A percentile compares a stretch with the other conserved stretches of the same genome.
Conservation (phyloP, 2,797 vertebrate species). For the Cetoscarus ocellatus region DNA sequence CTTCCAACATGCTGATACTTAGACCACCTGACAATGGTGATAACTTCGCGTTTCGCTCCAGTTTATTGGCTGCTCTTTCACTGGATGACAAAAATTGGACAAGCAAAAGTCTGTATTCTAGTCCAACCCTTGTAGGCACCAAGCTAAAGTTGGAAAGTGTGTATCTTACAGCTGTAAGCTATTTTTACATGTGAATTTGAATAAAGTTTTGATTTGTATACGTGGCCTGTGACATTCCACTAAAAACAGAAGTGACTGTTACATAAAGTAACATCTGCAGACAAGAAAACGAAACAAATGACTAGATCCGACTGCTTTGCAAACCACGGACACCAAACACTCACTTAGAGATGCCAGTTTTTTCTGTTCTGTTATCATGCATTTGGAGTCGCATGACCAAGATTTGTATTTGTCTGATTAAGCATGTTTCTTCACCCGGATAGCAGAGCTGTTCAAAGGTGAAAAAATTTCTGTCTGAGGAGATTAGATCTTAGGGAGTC, state of each 20-base stretch:
- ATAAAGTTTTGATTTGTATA: not conserved
- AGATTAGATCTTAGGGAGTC: not conserved
- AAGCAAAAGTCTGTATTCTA: no score
- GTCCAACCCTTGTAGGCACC: no score
- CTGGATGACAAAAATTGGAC: not conserved
- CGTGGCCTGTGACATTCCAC: not conserved
- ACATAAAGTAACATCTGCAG: not conserved
- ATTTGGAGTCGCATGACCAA: not conserved
- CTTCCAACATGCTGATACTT: not conserved
- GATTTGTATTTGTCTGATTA: conserved; percentile 21
- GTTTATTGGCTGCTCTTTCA: not conserved
- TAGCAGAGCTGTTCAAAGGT: conserved; percentile 17
- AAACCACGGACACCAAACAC: conserved; percentile 3
- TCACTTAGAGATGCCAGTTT: not conserved
- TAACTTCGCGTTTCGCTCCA: not conserved
- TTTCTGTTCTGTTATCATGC: no score
- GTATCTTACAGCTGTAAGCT: not conserved
- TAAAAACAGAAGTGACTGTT: conserved; percentile 2
- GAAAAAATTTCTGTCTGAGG: conserved; percentile 12
- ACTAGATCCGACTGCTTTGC: not conserved
- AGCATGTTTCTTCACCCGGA: conserved; percentile 6
- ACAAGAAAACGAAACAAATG: not conserved
- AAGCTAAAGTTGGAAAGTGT: not conserved
- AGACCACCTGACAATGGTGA: not conserved
- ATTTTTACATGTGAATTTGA: not conserved